Base-by-base conservation (phyloP, 1,140 invertebrate species). In the Dinoponera quadriceps region DNA sequence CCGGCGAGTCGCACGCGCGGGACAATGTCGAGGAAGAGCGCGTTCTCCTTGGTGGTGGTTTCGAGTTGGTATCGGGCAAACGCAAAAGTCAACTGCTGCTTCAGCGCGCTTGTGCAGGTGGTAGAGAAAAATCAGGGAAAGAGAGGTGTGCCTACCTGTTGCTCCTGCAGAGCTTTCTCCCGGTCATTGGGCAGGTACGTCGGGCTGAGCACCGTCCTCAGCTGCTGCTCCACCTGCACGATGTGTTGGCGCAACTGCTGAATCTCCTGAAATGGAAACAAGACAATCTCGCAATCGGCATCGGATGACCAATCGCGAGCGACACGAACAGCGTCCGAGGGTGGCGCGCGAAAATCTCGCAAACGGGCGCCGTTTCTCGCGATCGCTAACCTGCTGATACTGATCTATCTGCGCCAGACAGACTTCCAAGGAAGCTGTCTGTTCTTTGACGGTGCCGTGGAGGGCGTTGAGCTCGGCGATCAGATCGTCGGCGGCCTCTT, bases 361-460 rank as follows among this genome's bases (percentile, higher is more conserved):
- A n/a, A n/a, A 22, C n/a, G 29, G 13, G 18, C 22, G 60, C 4
- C 49, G 3, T 0, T 55, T 77, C 29, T n/a, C 18, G 7, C 51
- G 9, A 11, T 49, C 20, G 68, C 92, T 89, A 84, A 96, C 96
- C 95, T 96, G 96, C 93, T 98, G 97, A 93, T 98, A 98, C 57
- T 97, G 96, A 90, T 98, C 98, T 77, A 98, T 96, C 94, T 98
- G 98, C 68, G 95, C 93, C 22, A 98, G 95, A 77, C 97, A 97
- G n/a, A 96, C 95, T 92, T 97, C 97, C 85, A 98, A 94, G 68
- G 96, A 96, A 69, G 93, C 92, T 25, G 96, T 96, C 91, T 98
- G 97, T 85, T 96, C 95, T 89, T 96, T 96, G 13, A 98, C 96
- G 72, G 94, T 94, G 4, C 92, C 94, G 55, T 96, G 94, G 51